Evolutionary conservation across 53 echinoderm and acorn worm species (phyloP), one percentile per base, ranked within the genome.

Genomic region (Pentamera pediparva): DNA sequence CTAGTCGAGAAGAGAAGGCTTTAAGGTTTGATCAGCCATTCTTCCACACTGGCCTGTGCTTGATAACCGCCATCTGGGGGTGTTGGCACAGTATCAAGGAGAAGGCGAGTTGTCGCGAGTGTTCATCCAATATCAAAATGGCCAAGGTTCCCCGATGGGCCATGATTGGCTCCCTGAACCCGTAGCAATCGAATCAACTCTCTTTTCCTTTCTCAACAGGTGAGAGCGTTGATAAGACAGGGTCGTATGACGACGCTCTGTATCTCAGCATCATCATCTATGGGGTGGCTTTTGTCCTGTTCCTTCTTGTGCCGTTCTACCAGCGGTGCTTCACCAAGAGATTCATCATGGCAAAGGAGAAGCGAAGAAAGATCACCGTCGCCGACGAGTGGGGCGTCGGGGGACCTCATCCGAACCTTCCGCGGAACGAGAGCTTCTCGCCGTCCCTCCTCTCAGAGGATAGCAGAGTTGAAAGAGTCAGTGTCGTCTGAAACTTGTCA

Each of bases 211-310:
- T 57, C n/a, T n/a, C n/a, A n/a, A 57, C 61, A 91, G 91, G 91
- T 33, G 85, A 85, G 82, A 86, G 91, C 59, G 91, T 91, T 4
- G 91, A 91, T 64, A 53, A 61, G 30, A 84, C 91, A 1, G 91
- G 91, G 7, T 86, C 86, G 21, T 91, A 86, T 59, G 84, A 91
- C 60, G 74, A 85, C n/a, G 91, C 91, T 37, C 86, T 91, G 69
- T 86, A 76, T 21, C 71, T 86, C 21, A 84, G 91, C 52, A 62
- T 86, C 4, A 79, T 79, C 9, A 91, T 91, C 19, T 91, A 91
- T 79, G 64, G 65, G 7, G 56, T 79, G 1, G 82, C 84, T 2
- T 32, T 80, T 19, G 31, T 86, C 21, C 70, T 86, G 24, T 91
- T 49, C 37, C 61, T 81, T 1, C 58, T 84, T 10, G 86, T 91